Evolutionary conservation across 2,888 invertebrate species (phyloP).

Genomic region (Theretra japonica): DNA sequence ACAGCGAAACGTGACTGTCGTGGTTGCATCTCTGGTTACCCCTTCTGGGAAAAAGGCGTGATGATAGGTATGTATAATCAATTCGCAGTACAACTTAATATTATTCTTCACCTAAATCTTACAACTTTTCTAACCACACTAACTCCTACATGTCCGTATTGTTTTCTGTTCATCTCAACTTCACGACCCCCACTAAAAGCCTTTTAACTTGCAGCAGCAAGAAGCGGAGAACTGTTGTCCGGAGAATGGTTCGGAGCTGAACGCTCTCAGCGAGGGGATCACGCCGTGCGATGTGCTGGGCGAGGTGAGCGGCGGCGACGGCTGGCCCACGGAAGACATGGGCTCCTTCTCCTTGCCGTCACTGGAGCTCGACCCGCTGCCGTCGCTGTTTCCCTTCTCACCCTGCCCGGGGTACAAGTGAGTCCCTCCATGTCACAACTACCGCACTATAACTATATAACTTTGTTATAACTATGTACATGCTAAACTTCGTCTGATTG

Average conservation of each 20-base stretch:
- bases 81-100: too few species aligned
- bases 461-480: too few species aligned
- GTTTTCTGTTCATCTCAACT: background rate
- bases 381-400: constrained; percentile 94
- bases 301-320: constrained; percentile 78
- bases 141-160: background rate
- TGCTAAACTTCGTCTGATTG: too few species aligned
- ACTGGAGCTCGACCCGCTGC: constrained; percentile 93
- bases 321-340: constrained; percentile 91
- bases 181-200: background rate
- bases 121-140: too few species aligned
- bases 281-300: constrained; percentile 69
- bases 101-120: too few species aligned
- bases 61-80: too few species aligned
- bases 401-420: constrained; percentile 92
- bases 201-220: constrained; percentile 56
- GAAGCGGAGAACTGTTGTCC: constrained; percentile 77
- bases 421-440: constrained; percentile 55
- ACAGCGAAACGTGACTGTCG: too few species aligned
- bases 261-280: constrained; percentile 67
- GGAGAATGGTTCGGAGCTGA: constrained; percentile 75
- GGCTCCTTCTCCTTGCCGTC: constrained; percentile 93
- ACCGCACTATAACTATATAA: too few species aligned
- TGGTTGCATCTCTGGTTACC: too few species aligned
- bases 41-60: too few species aligned